Percentiles rank a stretch among this genome's conserved stretches.
phyloP scores from a whole-genome alignment of 2,888 invertebrate genomes.

The Linhomoeus sp. region DNA sequence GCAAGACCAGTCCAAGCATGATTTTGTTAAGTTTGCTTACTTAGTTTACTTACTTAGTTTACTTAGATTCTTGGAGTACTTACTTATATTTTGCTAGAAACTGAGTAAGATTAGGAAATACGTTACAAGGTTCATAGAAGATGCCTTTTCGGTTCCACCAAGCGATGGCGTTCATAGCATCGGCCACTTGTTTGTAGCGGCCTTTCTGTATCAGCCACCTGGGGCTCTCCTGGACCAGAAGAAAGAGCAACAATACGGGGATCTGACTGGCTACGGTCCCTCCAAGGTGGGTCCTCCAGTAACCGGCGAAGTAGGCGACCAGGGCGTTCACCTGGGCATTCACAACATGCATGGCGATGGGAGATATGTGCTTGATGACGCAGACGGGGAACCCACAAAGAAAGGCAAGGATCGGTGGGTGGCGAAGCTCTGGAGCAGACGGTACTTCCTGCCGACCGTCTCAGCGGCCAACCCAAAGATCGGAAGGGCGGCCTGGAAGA shows the following conservation, averaged over 20 bases:
- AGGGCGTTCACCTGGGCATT: slow-evolving; percentile 7
- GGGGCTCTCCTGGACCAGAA: slow-evolving; percentile 11
- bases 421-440: slow-evolving; percentile 12
- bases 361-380: too few relatives aligned
- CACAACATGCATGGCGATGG: too few relatives aligned
- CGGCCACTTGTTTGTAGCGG: slow-evolving; percentile 6
- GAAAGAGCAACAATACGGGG: slow-evolving; percentile 9
- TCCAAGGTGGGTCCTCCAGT: slow-evolving; percentile 11
- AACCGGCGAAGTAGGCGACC: slow-evolving; percentile 9
- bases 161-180: slow-evolving; percentile 8
- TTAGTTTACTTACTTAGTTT: too few relatives aligned
- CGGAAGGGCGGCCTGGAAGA: too few relatives aligned
- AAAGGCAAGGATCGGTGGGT: slow-evolving; percentile 12
- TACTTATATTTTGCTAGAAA: too few relatives aligned
- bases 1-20: too few relatives aligned
- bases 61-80: too few relatives aligned
- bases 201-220: slow-evolving; percentile 13
- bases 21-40: too few relatives aligned
- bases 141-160: slow-evolving; percentile 6
- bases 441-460: slow-evolving; percentile 10
- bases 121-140: too few relatives aligned
- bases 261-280: slow-evolving; percentile 8
- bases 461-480: slow-evolving; percentile 11
- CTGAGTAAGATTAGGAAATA: too few relatives aligned
- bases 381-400: too few relatives aligned